Evolutionary conservation across 2,113 vertebrate species (phyloP).

Genomic region (Tetraodon nigroviridis): DNA sequence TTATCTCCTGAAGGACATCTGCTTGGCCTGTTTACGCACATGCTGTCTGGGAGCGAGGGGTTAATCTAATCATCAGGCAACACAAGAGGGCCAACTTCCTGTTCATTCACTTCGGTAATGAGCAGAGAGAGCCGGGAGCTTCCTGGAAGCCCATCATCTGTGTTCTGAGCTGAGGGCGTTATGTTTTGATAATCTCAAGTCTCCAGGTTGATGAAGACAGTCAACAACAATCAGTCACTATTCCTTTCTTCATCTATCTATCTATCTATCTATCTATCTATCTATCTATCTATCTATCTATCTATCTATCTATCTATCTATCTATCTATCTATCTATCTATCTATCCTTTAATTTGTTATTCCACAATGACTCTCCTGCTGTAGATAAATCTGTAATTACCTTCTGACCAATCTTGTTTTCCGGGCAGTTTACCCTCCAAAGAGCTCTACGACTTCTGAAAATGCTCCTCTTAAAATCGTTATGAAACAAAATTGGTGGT

Average conservation of each 20-base stretch:
- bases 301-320: background rate
- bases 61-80: constrained; percentile 75
- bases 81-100: constrained; percentile 76
- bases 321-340: background rate
- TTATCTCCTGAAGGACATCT: constrained; percentile 80
- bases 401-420: constrained; percentile 45
- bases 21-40: constrained; percentile 63
- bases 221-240: constrained; percentile 8
- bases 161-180: constrained; percentile 59
- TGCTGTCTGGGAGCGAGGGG: constrained; percentile 62
- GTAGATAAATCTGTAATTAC: constrained; percentile 37
- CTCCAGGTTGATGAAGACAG: constrained; percentile 44
- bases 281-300: background rate
- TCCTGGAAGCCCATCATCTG: constrained; percentile 68
- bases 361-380: constrained; percentile 37
- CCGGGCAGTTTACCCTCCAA: constrained; percentile 33
- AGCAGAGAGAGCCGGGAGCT: constrained; percentile 66
- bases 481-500: constrained; percentile 30
- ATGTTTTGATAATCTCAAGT: constrained; percentile 78
- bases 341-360: constrained; percentile 5
- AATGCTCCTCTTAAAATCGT: constrained; percentile 34
- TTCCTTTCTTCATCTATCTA: background rate
- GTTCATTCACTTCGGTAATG: constrained; percentile 73
- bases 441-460: constrained; percentile 25
- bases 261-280: background rate